Evolutionary conservation across 2,888 invertebrate genomes (phyloP).

Genomic region (Xestobium rufovillosum): DNA sequence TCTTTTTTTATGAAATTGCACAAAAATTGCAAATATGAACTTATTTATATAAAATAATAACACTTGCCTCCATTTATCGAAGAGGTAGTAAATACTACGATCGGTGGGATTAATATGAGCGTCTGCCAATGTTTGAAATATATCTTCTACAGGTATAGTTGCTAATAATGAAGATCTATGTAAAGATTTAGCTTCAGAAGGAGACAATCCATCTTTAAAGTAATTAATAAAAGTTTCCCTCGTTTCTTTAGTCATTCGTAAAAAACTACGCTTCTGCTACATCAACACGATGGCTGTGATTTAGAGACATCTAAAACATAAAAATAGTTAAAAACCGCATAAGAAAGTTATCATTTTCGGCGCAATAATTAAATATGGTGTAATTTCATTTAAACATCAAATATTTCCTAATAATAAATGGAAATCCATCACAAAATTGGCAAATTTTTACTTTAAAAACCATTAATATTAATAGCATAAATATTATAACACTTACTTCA

Average conservation of each 20-base stretch:
- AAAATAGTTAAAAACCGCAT: neutral
- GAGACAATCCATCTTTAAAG: slow-evolving; percentile 11
- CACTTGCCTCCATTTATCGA: slow-evolving; percentile 16
- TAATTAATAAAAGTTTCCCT: slow-evolving; percentile 10
- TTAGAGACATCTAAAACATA: neutral
- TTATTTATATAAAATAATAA: too few species aligned
- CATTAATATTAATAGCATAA: too few species aligned
- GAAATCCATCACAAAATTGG: neutral
- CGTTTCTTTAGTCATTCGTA: slow-evolving; percentile 10
- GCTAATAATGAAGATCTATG: slow-evolving; percentile 17
- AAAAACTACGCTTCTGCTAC: slow-evolving; percentile 10
- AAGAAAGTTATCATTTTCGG: too few species aligned
- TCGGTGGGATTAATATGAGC: slow-evolving; percentile 15
- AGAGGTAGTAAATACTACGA: slow-evolving; percentile 13
- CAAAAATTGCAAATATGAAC: too few species aligned
- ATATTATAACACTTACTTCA: slow-evolving; percentile 3
- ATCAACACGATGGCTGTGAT: slow-evolving; percentile 7
- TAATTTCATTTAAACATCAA: too few species aligned
- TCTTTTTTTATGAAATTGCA: too few species aligned
- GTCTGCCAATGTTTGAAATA: slow-evolving; percentile 13
- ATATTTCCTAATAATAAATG: slow-evolving; percentile 3
- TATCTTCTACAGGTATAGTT: slow-evolving; percentile 14
- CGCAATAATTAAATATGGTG: too few species aligned
- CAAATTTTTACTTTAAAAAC: too few species aligned
- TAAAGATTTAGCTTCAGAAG: slow-evolving; percentile 8